phyloP scores from a whole-genome alignment of 2,797 vertebrate species.

The Australoheros facetus region DNA sequence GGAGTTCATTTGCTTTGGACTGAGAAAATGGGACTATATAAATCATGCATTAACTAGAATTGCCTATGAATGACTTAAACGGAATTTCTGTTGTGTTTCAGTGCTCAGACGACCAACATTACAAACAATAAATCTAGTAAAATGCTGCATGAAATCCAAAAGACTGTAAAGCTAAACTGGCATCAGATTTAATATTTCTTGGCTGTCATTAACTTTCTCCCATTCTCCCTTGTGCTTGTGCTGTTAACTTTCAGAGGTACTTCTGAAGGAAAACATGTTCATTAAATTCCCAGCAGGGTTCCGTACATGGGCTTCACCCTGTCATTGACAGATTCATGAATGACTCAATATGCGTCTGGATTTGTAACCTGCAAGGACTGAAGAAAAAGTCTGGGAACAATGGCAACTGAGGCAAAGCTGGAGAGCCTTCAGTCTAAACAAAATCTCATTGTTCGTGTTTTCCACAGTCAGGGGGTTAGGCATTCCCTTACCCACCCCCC shows the following conservation, averaged over 20 bases:
- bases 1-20: conserved; percentile 26
- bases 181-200: conserved; percentile 35
- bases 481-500: conserved; percentile 62
- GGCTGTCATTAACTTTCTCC: conserved; percentile 51
- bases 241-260: conserved; percentile 57
- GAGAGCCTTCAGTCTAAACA: conserved; percentile 72
- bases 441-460: conserved; percentile 80
- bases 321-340: conserved; percentile 72
- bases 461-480: conserved; percentile 68
- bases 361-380: conserved; percentile 70
- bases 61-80: conserved; percentile 19
- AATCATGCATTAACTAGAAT: conserved; percentile 2
- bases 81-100: conserved; percentile 4
- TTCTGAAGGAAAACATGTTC: conserved; percentile 69
- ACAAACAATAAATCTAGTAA: conserved; percentile 10
- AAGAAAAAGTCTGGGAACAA: conserved; percentile 66
- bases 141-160: conserved; percentile 56
- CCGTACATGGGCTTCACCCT: conserved; percentile 52
- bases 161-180: conserved; percentile 49
- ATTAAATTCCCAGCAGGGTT: conserved; percentile 73
- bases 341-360: conserved; percentile 73
- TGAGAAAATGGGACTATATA: conserved; percentile 9
- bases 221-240: conserved; percentile 45
- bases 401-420: conserved; percentile 65
- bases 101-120: conserved; percentile 31